Percentiles rank a stretch among this genome's conserved stretches.
These are phyloP conservation scores for Scaeva pyrastri DNA, from an alignment of 2,888 invertebrate species.

Conservation along the genomic window DNA sequence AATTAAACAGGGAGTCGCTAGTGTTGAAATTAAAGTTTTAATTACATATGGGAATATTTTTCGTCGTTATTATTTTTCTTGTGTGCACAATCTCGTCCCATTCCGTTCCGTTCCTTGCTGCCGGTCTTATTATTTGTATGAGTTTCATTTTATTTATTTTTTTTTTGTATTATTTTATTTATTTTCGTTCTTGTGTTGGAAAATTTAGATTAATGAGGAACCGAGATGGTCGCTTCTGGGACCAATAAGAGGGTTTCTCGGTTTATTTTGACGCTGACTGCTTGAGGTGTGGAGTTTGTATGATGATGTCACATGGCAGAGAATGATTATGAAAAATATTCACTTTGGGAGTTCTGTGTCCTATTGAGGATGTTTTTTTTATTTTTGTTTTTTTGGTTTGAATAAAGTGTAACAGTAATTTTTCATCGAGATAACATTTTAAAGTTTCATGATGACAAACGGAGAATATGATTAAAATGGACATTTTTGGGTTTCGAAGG, in stretches of 20 bases:
- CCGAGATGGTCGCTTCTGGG: conserved; percentile 74
- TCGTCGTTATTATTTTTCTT: conserved; percentile 74
- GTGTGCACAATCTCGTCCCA: conserved; percentile 53
- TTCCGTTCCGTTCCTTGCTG: conserved; percentile 28
- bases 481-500: neutral
- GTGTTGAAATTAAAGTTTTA: conserved; percentile 76
- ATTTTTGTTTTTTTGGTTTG: neutral
- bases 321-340: conserved; percentile 75
- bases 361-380: conserved; percentile 24
- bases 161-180: conserved; percentile 35
- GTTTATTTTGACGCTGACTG: conserved; percentile 58
- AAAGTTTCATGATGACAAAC: conserved; percentile 22
- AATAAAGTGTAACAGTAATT: conserved; percentile 42
- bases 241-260: conserved; percentile 71
- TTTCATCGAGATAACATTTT: conserved; percentile 57
- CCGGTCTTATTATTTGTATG: conserved; percentile 49
- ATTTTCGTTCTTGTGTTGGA: conserved; percentile 58
- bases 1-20: conserved; percentile 71
- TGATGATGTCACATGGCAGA: conserved; percentile 65
- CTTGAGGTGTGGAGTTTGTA: conserved; percentile 64
- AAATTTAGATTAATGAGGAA: conserved; percentile 76
- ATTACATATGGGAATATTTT: conserved; percentile 76
- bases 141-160: conserved; percentile 18
- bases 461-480: neutral
- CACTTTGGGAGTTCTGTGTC: conserved; percentile 70